These are phyloP conservation scores for Podotricha telesiphe DNA, from an alignment of 2,888 invertebrate species.

Conservation along the genomic window DNA sequence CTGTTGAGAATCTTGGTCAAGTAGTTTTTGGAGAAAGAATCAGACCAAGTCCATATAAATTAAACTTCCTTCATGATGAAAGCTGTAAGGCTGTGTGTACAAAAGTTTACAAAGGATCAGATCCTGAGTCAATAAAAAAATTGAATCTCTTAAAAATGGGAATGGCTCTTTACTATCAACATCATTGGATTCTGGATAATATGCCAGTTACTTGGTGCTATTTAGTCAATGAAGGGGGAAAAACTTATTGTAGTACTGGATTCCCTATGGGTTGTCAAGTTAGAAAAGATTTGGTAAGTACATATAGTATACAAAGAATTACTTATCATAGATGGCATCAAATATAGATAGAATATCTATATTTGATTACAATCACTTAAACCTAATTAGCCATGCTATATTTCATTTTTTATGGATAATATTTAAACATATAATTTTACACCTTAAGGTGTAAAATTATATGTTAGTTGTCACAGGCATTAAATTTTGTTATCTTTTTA, in stretches of 20 bases:
- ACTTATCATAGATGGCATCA: not conserved
- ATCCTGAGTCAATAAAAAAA: conserved; percentile 86
- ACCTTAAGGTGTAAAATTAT: not conserved
- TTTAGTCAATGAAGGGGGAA: conserved; percentile 86
- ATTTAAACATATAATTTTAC: no score
- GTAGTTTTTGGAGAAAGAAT: conserved; percentile 99
- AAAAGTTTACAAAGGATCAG: conserved; percentile 88
- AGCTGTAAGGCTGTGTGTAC: conserved; percentile 85
- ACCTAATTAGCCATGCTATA: not conserved
- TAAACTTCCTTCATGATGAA: conserved; percentile 90
- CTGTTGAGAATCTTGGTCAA: conserved; percentile 98
- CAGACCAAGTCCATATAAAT: conserved; percentile 95
- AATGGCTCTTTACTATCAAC: conserved; percentile 97
- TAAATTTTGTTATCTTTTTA: conserved; percentile 1
- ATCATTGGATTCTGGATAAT: conserved; percentile 99
- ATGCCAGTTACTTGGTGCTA: conserved; percentile 99
- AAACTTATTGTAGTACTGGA: conserved; percentile 95
- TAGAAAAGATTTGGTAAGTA: conserved; percentile 80
- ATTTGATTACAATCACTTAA: not conserved
- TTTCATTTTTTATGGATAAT: not conserved
- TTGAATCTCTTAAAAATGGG: conserved; percentile 94
- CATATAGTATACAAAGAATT: not conserved
- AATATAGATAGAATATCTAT: not conserved
- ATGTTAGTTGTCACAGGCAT: not conserved
- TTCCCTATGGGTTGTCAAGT: conserved; percentile 99